Conservation (phyloP, 2,797 vertebrate species). For the Epinephelus malabaricus region DNA sequence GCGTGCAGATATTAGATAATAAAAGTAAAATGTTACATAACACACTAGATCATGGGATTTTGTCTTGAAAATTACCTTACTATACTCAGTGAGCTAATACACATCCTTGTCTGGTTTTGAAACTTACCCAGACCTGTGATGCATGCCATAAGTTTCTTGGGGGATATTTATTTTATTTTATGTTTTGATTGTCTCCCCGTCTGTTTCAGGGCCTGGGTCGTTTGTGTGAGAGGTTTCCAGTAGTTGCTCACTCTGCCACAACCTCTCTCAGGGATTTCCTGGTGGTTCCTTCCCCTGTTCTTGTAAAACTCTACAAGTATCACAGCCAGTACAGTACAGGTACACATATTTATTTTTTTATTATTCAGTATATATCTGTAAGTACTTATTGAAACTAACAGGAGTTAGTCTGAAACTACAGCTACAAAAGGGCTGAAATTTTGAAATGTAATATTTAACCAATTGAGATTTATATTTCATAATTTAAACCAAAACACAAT, state of each 20-base stretch:
- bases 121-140: background rate
- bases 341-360: slow-evolving; percentile 50
- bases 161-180: too few relatives aligned
- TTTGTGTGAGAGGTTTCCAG: slow-evolving; percentile 95
- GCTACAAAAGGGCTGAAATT: background rate
- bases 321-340: slow-evolving; percentile 95
- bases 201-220: slow-evolving; percentile 91
- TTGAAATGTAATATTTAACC: background rate
- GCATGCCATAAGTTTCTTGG: background rate
- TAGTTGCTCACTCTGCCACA: slow-evolving; percentile 94
- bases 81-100: background rate
- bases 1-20: background rate
- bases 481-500: background rate
- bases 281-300: slow-evolving; percentile 95
- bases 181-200: slow-evolving; percentile 16
- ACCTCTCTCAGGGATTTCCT: slow-evolving; percentile 94
- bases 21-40: background rate
- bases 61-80: background rate
- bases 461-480: slow-evolving; percentile 2
- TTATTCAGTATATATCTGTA: background rate
- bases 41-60: background rate
- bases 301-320: slow-evolving; percentile 97
- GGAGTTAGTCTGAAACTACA: background rate
- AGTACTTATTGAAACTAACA: background rate
- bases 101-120: background rate